These are phyloP conservation scores for Xylophagus ater DNA, from an alignment of 2,888 invertebrate genomes.

Conservation along the genomic window DNA sequence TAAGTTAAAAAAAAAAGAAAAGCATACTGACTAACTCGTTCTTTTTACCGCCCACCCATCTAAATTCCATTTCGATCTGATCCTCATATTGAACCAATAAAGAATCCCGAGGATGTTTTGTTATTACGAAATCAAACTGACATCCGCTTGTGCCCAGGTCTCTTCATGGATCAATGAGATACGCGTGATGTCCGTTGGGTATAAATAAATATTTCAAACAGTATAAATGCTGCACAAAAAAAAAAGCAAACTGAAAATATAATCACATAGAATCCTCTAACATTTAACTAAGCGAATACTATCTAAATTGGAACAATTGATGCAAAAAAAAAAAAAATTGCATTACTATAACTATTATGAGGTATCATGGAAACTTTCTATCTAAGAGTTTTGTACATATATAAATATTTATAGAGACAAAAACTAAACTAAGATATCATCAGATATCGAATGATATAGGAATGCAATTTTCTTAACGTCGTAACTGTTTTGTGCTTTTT, in stretches of 20 bases:
- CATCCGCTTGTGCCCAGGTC: conserved; percentile 21
- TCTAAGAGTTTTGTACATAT: too few species aligned
- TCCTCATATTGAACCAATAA: conserved; percentile 1
- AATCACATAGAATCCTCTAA: neutral
- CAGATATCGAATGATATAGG: too few species aligned
- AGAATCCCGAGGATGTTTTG: conserved; percentile 11
- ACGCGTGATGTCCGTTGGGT: conserved; percentile 40
- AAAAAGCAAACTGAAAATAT: neutral
- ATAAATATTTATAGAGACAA: too few species aligned
- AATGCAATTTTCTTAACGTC: too few species aligned
- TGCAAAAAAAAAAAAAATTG: conserved; percentile 3
- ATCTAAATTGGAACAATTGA: conserved; percentile 17
- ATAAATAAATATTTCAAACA: conserved; percentile 15
- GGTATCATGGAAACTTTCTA: too few species aligned
- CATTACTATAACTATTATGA: too few species aligned
- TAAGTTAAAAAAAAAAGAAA: too few species aligned
- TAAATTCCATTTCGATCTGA: too few species aligned
- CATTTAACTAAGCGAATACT: conserved; percentile 10
- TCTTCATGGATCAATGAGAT: conserved; percentile 38
- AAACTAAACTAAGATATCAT: too few species aligned
- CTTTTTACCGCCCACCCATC: too few species aligned
- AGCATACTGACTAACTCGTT: too few species aligned
- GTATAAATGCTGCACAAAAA: neutral
- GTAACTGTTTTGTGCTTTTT: too few species aligned
- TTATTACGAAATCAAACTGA: conserved; percentile 11